Evolutionary conservation across 2,113 vertebrate genomes (phyloP).

Genomic region (Lepidothrix coronata): DNA sequence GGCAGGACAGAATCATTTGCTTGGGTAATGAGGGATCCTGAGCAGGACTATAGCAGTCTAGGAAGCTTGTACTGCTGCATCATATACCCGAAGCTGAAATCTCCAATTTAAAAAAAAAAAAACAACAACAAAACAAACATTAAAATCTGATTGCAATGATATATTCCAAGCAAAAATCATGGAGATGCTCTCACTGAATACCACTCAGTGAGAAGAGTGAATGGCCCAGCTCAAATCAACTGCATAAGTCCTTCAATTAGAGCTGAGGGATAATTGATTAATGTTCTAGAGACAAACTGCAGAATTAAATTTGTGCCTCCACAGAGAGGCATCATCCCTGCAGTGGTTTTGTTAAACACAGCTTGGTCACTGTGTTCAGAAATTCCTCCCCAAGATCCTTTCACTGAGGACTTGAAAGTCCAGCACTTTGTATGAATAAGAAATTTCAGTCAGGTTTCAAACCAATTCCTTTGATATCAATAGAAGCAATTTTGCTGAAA

Average conservation of each 20-base stretch:
- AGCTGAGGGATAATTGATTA: not conserved
- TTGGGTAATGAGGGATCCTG: not conserved
- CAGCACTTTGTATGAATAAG: not conserved
- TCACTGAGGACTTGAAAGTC: not conserved
- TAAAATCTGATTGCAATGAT: not conserved
- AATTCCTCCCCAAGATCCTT: not conserved
- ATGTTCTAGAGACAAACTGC: not conserved
- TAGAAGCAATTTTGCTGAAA: not conserved
- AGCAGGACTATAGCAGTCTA: not conserved
- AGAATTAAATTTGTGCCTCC: not conserved
- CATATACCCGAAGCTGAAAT: not conserved
- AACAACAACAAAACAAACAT: not conserved
- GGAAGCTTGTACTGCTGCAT: not conserved
- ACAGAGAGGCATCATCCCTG: not conserved
- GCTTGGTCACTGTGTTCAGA: not conserved
- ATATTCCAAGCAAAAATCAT: not conserved
- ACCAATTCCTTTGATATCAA: not conserved
- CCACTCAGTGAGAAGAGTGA: not conserved
- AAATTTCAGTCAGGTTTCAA: not conserved
- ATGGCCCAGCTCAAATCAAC: not conserved
- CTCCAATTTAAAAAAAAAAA: not conserved
- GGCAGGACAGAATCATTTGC: not conserved
- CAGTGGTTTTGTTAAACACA: not conserved
- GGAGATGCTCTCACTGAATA: not conserved
- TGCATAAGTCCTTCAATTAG: not conserved